Evolutionary conservation across 2,797 vertebrate species (phyloP), one percentile per base, ranked within the genome.

Genomic region (Caiman crocodilus): DNA sequence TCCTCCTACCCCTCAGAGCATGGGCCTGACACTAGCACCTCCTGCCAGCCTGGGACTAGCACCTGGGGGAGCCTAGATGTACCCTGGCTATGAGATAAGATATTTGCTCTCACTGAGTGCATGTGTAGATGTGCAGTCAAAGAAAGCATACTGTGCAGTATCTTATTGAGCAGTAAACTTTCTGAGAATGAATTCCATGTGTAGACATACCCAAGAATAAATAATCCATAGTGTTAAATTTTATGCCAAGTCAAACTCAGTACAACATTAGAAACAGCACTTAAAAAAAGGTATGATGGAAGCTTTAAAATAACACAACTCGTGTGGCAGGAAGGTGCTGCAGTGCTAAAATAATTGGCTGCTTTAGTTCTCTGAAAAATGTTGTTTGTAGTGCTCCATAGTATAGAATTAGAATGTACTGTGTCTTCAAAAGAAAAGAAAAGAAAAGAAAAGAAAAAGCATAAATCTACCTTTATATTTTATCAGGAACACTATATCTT

Each of bases 381-480:
- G 58, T 78, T 94, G 89, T 77, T 15, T 88, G 89, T 21, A 61
- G 82, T 91, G 77, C 26, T 81, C 23, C 85, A 17, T 13, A 57
- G 14, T 8, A 82, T 85, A 89, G 82, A 14, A 20, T 69, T 69
- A 23, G 30, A 35, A 50, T 50, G 67, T 20, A 69, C 32, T 32
- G 30, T 69, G 30, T 35, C 67, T 69, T 69, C 67, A 35, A 67
- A 69, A 35, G 42, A 50, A 50, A 50, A 50, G 42, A 50, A 50
- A 50, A 50, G 42, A 50, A 50, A 50, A 50, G 35, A 35, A 35
- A 35, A 35, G 42, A 50, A 50, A 10, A 92, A 87, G 8, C 88
- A 84, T 18, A 82, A 6, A 77, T 58, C 30, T 5, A 56, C 88
- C 42, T 55, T 77, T 30, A 73, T 87, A 87, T 32, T 74, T 91